A percentile compares a stretch with the other conserved stretches of the same genome.
Conservation (phyloP, 2,888 invertebrate genomes). For the Octodonta nipae region DNA sequence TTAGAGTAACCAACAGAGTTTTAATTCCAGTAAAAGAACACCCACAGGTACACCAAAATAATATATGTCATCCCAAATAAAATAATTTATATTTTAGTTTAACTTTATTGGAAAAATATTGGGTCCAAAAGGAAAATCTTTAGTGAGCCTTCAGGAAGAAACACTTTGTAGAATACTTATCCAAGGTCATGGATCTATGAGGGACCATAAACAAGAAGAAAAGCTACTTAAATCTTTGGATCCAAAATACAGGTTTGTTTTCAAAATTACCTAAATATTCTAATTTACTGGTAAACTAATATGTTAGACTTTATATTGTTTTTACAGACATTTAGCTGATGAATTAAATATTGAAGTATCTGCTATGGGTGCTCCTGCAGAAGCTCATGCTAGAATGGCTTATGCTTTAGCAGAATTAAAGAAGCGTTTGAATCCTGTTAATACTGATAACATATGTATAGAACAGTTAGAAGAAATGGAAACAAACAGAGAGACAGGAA, state of each 20-base stretch:
- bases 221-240: slow-evolving; percentile 61
- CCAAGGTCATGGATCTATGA: slow-evolving; percentile 84
- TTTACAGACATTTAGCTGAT: slow-evolving; percentile 64
- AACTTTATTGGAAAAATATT: slow-evolving; percentile 90
- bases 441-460: too few species aligned
- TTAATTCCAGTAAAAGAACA: too few species aligned
- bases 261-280: too few species aligned
- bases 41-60: too few species aligned
- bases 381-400: slow-evolving; percentile 73
- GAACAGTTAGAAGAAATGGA: too few species aligned
- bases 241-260: slow-evolving; percentile 55
- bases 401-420: slow-evolving; percentile 71
- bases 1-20: too few species aligned
- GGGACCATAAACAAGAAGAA: slow-evolving; percentile 67
- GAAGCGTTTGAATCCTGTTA: slow-evolving; percentile 52
- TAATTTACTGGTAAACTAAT: too few species aligned
- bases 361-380: slow-evolving; percentile 72
- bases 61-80: too few species aligned
- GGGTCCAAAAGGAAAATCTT: slow-evolving; percentile 85
- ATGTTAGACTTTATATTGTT: too few species aligned
- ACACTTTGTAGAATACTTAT: slow-evolving; percentile 95
- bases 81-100: slow-evolving; percentile 67
- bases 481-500: too few species aligned
- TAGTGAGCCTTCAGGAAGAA: slow-evolving; percentile 84
- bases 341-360: slow-evolving; percentile 82